A percentile compares a stretch with the other conserved stretches of the same genome.
Evolutionary conservation across 2,797 vertebrate species (phyloP).

Genomic region (Karalla daura): DNA sequence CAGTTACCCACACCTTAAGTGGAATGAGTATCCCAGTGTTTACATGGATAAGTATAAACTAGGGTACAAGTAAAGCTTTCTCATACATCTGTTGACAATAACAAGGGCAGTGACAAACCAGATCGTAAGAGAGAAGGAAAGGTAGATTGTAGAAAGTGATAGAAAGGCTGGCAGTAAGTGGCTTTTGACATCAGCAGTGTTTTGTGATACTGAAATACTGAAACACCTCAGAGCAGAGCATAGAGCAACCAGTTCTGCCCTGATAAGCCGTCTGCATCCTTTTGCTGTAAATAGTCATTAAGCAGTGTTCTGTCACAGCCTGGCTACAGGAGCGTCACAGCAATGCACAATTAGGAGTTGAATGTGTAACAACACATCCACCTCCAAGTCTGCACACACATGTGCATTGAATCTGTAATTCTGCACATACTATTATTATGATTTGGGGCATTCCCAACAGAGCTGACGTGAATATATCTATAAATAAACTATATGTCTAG

Average conservation of each 20-base stretch:
- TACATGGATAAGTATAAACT: too few species aligned
- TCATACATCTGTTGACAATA: too few species aligned
- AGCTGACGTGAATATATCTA: constrained; percentile 21
- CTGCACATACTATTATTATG: constrained; percentile 21
- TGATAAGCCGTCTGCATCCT: constrained; percentile 38
- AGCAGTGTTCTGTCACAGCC: constrained; percentile 23
- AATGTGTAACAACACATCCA: too few species aligned
- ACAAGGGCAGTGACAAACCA: not conserved
- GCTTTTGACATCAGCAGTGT: constrained; percentile 28
- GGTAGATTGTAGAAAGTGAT: too few species aligned
- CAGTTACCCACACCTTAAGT: too few species aligned
- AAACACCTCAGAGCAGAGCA: not conserved
- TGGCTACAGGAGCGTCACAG: constrained; percentile 13
- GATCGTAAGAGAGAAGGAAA: not conserved
- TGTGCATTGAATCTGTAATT: constrained; percentile 9
- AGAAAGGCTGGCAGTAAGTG: too few species aligned
- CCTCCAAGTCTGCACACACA: too few species aligned
- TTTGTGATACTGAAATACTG: constrained; percentile 6
- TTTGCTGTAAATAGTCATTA: constrained; percentile 69
- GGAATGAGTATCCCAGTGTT: too few species aligned
- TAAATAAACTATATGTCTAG: constrained; percentile 25
- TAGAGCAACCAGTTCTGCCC: constrained; percentile 28
- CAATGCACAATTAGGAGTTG: constrained; percentile 40
- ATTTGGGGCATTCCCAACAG: constrained; percentile 10
- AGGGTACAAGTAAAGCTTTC: too few species aligned